A percentile compares a stretch with the other conserved stretches of the same genome.
These are phyloP conservation scores for Ophion ellenae DNA, from an alignment of 2,888 invertebrate species.

Conservation along the genomic window DNA sequence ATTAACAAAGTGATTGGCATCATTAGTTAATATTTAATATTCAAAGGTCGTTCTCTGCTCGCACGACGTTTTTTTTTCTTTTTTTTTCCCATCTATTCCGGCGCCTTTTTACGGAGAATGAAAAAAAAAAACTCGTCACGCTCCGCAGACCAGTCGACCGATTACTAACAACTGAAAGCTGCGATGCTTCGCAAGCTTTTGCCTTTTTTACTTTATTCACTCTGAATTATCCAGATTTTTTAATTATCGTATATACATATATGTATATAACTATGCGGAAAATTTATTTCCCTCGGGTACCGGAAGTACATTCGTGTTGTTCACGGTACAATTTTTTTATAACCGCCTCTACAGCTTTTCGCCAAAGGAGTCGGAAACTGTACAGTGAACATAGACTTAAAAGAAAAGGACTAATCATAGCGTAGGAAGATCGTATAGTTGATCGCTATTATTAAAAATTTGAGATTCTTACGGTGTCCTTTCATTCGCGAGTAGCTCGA, in stretches of 20 bases:
- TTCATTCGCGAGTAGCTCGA: neutral
- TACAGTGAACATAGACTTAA: neutral
- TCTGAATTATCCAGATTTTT: neutral
- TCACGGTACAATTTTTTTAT: neutral
- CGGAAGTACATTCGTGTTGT: neutral
- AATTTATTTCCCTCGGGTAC: neutral
- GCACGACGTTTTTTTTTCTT: neutral
- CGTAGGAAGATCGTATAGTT: neutral
- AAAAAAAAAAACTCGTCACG: neutral
- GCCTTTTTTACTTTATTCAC: neutral
- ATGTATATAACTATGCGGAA: neutral
- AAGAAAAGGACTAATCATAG: neutral
- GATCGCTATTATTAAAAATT: neutral
- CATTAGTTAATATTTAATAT: conserved; percentile 34
- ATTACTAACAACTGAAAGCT: conserved; percentile 9
- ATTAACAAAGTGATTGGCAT: conserved; percentile 57
- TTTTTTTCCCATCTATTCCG: neutral
- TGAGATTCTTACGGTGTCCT: neutral
- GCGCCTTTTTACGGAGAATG: neutral
- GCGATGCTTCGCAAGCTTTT: conserved; percentile 16
- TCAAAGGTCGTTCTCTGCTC: neutral
- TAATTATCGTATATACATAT: neutral
- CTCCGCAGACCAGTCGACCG: neutral
- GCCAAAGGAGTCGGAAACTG: neutral
- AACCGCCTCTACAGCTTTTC: neutral